Conservation (phyloP, 2,888 invertebrate genomes). For the Dioctria rufipes region DNA sequence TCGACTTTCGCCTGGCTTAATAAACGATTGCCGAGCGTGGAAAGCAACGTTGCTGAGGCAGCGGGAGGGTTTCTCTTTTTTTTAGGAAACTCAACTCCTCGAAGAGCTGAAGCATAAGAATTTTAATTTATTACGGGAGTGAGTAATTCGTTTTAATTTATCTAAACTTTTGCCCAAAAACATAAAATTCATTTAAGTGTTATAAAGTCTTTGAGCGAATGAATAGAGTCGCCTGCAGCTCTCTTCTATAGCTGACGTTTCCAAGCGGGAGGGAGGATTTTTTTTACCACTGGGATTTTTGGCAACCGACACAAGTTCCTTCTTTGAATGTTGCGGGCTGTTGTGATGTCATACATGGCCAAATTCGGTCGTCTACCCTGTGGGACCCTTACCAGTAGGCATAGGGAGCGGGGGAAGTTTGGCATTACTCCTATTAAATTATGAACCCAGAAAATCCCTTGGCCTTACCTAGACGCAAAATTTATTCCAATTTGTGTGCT, state of each 20-base stretch:
- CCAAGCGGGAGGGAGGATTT: not conserved
- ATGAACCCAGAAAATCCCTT: not conserved
- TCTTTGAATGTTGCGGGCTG: not conserved
- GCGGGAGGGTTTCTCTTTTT: too few species aligned
- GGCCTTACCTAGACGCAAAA: not conserved
- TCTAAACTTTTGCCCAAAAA: too few species aligned
- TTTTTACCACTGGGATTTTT: not conserved
- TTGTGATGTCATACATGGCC: not conserved
- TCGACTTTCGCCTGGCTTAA: too few species aligned
- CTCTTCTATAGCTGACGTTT: too few species aligned
- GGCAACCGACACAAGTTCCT: not conserved
- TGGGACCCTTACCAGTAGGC: not conserved
- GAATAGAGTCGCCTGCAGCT: not conserved
- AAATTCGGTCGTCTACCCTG: not conserved
- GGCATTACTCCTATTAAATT: not conserved
- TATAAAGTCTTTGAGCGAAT: not conserved
- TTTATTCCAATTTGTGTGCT: not conserved
- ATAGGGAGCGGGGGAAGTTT: not conserved
- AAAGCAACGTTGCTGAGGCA: too few species aligned
- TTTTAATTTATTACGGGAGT: not conserved
- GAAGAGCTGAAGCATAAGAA: not conserved
- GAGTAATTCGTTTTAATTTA: not conserved
- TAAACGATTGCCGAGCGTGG: too few species aligned
- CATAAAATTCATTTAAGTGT: not conserved
- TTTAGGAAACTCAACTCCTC: not conserved